A percentile compares a stretch with the other conserved stretches of the same genome.
Conservation (phyloP, 2,797 vertebrate species). For the Ammospiza maritima region DNA sequence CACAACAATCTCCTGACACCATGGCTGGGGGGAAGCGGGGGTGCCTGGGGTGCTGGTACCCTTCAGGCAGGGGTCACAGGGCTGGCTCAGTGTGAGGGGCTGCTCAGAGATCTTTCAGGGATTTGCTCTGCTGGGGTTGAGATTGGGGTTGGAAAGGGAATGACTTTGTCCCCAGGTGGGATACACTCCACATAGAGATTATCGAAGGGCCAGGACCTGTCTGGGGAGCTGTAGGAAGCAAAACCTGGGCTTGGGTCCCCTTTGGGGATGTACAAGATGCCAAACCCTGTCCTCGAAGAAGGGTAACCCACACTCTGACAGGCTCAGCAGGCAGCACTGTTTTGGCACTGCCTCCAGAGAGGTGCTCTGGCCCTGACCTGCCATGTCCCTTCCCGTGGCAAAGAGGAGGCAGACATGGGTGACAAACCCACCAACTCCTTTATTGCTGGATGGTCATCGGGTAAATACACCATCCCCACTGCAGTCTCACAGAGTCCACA, state of each 20-base stretch:
- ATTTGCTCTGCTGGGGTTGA: not conserved
- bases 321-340: rapidly evolving
- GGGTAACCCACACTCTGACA: rapidly evolving
- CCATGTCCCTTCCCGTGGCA: rapidly evolving
- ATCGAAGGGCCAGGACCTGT: not conserved
- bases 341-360: not conserved
- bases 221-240: not conserved
- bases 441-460: not conserved
- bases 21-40: rapidly evolving
- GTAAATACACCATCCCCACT: not conserved
- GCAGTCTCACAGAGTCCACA: rapidly evolving
- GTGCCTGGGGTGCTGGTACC: not conserved
- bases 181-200: not conserved
- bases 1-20: not conserved
- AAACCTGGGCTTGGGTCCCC: not conserved
- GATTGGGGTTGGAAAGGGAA: not conserved
- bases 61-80: not conserved
- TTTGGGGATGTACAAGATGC: not conserved
- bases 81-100: not conserved
- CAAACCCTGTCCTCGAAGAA: rapidly evolving
- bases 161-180: not conserved
- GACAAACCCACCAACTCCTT: not conserved
- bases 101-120: not conserved
- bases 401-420: not conserved
- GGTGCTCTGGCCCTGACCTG: not conserved